Conservation (phyloP, 2,888 invertebrate species). For the Flexamia atlantica region DNA sequence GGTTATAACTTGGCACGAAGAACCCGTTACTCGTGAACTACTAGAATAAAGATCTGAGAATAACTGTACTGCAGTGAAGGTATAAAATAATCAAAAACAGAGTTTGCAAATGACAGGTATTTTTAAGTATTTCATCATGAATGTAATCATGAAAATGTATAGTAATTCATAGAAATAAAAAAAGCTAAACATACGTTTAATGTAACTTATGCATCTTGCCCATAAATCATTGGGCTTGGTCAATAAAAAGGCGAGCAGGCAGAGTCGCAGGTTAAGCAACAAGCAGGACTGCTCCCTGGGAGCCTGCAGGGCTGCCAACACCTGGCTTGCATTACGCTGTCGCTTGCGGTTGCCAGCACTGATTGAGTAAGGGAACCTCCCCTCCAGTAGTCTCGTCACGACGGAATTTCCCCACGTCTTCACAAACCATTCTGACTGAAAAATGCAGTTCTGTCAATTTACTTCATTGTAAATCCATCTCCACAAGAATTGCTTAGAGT, state of each 20-base stretch:
- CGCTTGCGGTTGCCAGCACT: slow-evolving; percentile 42
- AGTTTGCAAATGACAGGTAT: too few relatives aligned
- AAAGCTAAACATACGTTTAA: slow-evolving; percentile 17
- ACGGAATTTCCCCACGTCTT: slow-evolving; percentile 64
- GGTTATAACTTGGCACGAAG: too few relatives aligned
- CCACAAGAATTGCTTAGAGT: too few relatives aligned
- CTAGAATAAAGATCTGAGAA: too few relatives aligned
- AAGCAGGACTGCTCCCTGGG: slow-evolving; percentile 46
- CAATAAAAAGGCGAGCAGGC: slow-evolving; percentile 52
- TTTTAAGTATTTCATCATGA: too few relatives aligned
- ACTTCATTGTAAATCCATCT: too few relatives aligned
- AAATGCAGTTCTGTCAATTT: not conserved
- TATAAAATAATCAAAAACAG: too few relatives aligned
- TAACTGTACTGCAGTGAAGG: too few relatives aligned
- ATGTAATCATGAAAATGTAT: too few relatives aligned
- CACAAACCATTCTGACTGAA: slow-evolving; percentile 68
- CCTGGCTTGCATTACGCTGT: slow-evolving; percentile 52
- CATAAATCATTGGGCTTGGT: slow-evolving; percentile 29
- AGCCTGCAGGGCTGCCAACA: slow-evolving; percentile 43
- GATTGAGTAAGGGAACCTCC: slow-evolving; percentile 68
- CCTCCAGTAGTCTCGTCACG: slow-evolving; percentile 65
- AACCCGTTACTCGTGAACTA: too few relatives aligned
- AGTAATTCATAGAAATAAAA: too few relatives aligned
- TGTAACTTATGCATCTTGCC: slow-evolving; percentile 23
- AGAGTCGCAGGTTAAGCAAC: slow-evolving; percentile 47